Evolutionary conservation across 2,113 vertebrate species (phyloP).

Genomic region (Strigops habroptila): DNA sequence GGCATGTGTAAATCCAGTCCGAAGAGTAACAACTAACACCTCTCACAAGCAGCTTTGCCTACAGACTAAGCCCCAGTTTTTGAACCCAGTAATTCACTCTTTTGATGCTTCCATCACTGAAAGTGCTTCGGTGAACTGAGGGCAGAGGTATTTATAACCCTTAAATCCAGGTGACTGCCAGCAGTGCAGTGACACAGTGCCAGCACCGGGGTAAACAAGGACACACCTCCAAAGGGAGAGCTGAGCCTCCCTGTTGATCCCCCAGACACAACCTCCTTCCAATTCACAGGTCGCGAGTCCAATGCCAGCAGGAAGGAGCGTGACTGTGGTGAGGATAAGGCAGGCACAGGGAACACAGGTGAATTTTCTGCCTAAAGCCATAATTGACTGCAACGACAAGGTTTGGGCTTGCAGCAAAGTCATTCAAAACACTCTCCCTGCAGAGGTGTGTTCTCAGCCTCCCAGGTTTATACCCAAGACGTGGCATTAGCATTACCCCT

Average conservation of each 20-base stretch:
- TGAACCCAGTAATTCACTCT: background rate
- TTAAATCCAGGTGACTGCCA: background rate
- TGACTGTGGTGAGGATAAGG: background rate
- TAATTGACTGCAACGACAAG: background rate
- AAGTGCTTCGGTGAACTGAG: background rate
- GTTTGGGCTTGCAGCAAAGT: background rate
- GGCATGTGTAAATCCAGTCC: background rate
- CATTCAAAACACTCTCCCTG: background rate
- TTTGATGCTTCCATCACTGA: background rate
- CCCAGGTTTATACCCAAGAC: background rate
- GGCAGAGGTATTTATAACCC: background rate
- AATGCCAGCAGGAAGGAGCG: background rate
- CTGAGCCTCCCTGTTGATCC: background rate
- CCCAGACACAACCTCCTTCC: background rate
- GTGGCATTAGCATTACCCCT: background rate
- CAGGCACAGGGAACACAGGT: background rate
- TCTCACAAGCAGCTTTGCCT: background rate
- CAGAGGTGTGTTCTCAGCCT: background rate
- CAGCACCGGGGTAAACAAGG: background rate
- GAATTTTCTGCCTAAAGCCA: background rate
- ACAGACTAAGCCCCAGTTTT: background rate
- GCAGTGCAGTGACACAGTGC: background rate
- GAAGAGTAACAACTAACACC: background rate
- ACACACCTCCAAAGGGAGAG: background rate
- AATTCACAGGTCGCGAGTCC: accelerated